Evolutionary conservation across 2,797 vertebrate species (phyloP), one percentile per base, ranked within the genome.

Genomic region (Falco columbarius): DNA sequence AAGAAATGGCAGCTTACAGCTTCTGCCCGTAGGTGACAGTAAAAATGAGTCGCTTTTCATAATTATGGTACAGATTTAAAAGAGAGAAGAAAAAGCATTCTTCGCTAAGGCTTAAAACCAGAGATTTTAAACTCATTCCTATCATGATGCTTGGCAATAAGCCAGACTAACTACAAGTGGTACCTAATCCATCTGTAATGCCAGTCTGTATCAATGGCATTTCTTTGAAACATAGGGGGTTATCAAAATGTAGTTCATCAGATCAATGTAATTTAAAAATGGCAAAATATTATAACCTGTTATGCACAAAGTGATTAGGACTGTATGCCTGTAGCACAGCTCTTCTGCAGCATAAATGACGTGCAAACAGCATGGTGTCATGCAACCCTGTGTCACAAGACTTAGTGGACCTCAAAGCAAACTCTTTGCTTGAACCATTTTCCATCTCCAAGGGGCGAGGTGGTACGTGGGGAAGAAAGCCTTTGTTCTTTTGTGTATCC

Each of bases 31-130:
- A 76, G 93, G 79, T 93, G 87, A 80, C 40, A 71, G 68, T 74
- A 63, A 95, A 91, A 97, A 86, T 51, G 11, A 80, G 71, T 36
- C 71, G 73, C 63, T 94, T 76, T 79, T 63, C 29, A 12, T 74
- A 92, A 82, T 86, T 90, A 76, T 12, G 79, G 34, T 14, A 34
- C n/a, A 93, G 52, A 63, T 77, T 85, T 59, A 51, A 93, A 82
- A 70, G 14, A 66, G 30, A 72, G 36, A 74, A 63, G 54, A 55
- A 68, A 83, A 70, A 22, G 4, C 23, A 36, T 26, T 81, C 62
- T 75, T 77, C 58, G 54, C 36, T 56, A 13, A 81, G 63, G 34
- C 71, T 92, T 71, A 67, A 86, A 76, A 11, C 4, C 34, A 63
- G 56, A 38, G 7, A n/a, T 68, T 80, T 94, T 54, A 77, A 77